These are phyloP conservation scores for Chironomus riparius DNA, from an alignment of 2,888 invertebrate species.

Conservation along the genomic window DNA sequence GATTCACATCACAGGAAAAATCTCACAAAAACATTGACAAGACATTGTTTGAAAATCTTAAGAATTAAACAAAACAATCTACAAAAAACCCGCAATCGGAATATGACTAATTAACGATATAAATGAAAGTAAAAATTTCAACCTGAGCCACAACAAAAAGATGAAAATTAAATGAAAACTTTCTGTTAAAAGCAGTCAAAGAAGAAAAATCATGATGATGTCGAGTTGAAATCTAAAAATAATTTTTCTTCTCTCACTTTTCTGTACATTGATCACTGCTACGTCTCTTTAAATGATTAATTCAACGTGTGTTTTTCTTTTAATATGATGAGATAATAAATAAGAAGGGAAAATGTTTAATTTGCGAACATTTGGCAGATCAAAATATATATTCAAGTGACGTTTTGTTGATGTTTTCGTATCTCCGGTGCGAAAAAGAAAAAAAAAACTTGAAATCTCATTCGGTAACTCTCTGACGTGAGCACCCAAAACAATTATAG, in stretches of 20 bases:
- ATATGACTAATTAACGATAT: not conserved
- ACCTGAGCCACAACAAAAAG: slow-evolving; percentile 24
- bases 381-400: not conserved
- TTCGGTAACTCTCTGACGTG: not conserved
- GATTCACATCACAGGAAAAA: no score
- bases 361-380: no score
- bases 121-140: slow-evolving; percentile 27
- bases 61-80: no score
- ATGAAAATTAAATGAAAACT: not conserved
- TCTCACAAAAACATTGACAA: no score
- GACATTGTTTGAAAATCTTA: no score
- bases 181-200: not conserved
- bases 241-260: not conserved
- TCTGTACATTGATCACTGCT: not conserved
- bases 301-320: not conserved
- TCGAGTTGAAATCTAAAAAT: not conserved
- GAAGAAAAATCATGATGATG: not conserved
- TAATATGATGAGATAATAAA: slow-evolving; percentile 5
- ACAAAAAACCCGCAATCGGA: no score
- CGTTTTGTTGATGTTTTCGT: not conserved
- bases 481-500: no score
- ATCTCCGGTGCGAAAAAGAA: not conserved
- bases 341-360: not conserved
- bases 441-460: not conserved
- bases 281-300: not conserved